Evolutionary conservation across 1,140 invertebrate genomes (phyloP), one percentile per base, ranked within the genome.

Genomic region (Carposina sasakii): DNA sequence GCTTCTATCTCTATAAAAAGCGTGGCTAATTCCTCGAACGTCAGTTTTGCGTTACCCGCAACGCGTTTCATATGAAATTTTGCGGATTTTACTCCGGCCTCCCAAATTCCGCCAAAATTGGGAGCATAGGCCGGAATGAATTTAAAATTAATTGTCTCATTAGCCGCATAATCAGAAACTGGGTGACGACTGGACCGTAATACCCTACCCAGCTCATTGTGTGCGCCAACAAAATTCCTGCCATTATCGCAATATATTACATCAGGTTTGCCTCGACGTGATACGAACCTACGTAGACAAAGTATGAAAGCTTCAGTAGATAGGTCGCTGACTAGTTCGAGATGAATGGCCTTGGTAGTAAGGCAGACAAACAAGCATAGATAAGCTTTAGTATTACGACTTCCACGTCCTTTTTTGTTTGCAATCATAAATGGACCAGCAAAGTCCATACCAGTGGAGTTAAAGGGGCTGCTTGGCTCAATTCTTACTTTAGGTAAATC

Each of bases 351-450:
- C 33, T 61, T 68, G 2, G 53, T 61, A 8, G 5, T 6, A 23
- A 74, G 46, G 21, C 71, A 69, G 3, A 57, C 43, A 45, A 76
- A 77, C 17, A 73, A 46, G 12, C 52, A 57, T n/a, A 75, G 26
- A 42, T 71, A 69, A 16, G 41, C 42, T 46, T 71, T 71, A 5
- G 48, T 41, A n/a, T 54, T 52, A 10, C 52, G 45, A 20, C 39
- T 42, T 28, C 54, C 57, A 13, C 55, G 36, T 22, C 66, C 55
- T 43, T 45, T 59, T 15, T 54, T 49, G 22, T 55, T 60, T 20
- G 54, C 46, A n/a, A 69, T 42, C 2, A 52, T 6, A n/a, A 69
- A 43, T 1, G 64, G 69, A 15, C 59, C 61, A 9, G 59, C 63
- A 37, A 61, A 72, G 37, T 70, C 59, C 12, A 60, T 36, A 19